A percentile compares a stretch with the other conserved stretches of the same genome.
phyloP scores from a whole-genome alignment of 2,888 invertebrate genomes.

The Teleiodes luculella region DNA sequence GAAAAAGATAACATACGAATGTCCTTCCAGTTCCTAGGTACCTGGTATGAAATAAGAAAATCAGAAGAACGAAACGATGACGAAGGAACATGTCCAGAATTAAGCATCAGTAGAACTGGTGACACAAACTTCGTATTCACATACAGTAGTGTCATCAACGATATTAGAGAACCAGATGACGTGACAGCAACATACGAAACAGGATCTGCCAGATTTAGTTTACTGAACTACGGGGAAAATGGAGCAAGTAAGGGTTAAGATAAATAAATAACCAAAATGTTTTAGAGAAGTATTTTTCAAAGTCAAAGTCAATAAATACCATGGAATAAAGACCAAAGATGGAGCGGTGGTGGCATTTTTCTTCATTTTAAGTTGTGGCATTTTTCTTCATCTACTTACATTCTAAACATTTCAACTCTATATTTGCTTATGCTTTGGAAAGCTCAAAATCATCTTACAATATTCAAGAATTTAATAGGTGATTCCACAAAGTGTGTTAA shows the following conservation, averaged over 20 bases:
- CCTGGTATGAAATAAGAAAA: slow-evolving; percentile 50
- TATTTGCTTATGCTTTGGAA: too few relatives aligned
- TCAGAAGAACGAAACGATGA: slow-evolving; percentile 32
- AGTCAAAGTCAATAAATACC: too few relatives aligned
- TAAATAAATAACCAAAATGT: too few relatives aligned
- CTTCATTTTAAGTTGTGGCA: too few relatives aligned
- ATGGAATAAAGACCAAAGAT: too few relatives aligned
- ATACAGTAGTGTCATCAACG: slow-evolving; percentile 39
- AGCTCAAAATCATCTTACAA: too few relatives aligned
- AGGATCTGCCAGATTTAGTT: slow-evolving; percentile 36
- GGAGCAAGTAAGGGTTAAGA: not conserved
- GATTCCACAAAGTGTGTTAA: too few relatives aligned
- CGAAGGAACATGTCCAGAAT: slow-evolving; percentile 43
- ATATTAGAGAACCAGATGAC: slow-evolving; percentile 40
- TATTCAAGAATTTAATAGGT: too few relatives aligned
- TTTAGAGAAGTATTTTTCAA: too few relatives aligned
- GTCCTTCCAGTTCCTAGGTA: slow-evolving; percentile 46
- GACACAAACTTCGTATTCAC: slow-evolving; percentile 13
- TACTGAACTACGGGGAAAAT: slow-evolving; percentile 23
- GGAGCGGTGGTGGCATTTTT: too few relatives aligned
- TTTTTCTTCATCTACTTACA: too few relatives aligned
- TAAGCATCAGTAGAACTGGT: not conserved
- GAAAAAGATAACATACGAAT: not conserved
- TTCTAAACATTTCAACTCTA: too few relatives aligned
- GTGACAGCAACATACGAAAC: slow-evolving; percentile 28